A percentile compares a stretch with the other conserved stretches of the same genome.
Evolutionary conservation across 2,888 invertebrate species (phyloP).

Genomic region (Lasiommata megera): DNA sequence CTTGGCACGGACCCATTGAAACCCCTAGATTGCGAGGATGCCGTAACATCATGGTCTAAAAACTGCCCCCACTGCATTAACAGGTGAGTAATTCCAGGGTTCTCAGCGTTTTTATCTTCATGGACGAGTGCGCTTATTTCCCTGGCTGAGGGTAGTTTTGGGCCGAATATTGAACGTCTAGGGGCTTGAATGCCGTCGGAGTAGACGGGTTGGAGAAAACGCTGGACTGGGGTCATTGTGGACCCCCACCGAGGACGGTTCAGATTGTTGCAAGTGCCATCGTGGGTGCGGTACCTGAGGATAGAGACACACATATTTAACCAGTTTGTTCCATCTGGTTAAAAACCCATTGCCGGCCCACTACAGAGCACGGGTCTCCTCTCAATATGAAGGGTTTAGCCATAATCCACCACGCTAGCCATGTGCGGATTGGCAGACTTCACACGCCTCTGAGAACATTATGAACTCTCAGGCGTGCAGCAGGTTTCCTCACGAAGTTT

Average conservation of each 20-base stretch:
- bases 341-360: too few species aligned
- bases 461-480: too few species aligned
- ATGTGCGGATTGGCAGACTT: too few species aligned
- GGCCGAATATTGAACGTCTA: slow-evolving; percentile 81
- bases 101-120: slow-evolving; percentile 82
- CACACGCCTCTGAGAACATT: too few species aligned
- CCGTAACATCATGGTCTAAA: slow-evolving; percentile 92
- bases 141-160: slow-evolving; percentile 87
- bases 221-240: slow-evolving; percentile 89
- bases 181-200: slow-evolving; percentile 86
- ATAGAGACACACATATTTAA: background rate
- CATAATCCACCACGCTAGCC: too few species aligned
- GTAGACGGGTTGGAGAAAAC: slow-evolving; percentile 91
- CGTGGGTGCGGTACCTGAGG: slow-evolving; percentile 88
- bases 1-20: slow-evolving; percentile 90
- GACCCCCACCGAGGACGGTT: slow-evolving; percentile 90
- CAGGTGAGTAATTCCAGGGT: slow-evolving; percentile 87
- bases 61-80: slow-evolving; percentile 97
- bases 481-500: too few species aligned
- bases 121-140: slow-evolving; percentile 86
- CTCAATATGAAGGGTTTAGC: too few species aligned
- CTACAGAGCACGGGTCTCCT: too few species aligned
- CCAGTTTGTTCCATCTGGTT: background rate
- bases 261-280: slow-evolving; percentile 94
- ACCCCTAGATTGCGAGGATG: slow-evolving; percentile 87